Evolutionary conservation across 2,888 invertebrate species (phyloP).

Genomic region (Cephus rjabovi): DNA sequence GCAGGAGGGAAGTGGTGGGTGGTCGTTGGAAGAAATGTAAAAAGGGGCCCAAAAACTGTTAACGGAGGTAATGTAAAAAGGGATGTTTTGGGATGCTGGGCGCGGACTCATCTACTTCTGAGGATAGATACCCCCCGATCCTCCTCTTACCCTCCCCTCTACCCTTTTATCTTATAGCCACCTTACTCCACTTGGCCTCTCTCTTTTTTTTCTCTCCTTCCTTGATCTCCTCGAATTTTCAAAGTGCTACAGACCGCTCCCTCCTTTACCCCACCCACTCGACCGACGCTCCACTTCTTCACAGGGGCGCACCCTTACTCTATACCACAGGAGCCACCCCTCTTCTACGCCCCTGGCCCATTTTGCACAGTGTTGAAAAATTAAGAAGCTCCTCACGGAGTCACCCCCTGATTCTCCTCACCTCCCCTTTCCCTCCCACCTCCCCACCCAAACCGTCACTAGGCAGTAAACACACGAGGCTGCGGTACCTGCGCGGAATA

Average conservation of each 20-base stretch:
- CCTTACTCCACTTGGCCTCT: neutral
- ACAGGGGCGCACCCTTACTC: too few relatives aligned
- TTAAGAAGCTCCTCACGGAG: slow-evolving; percentile 55
- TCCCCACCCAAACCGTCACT: slow-evolving; percentile 38
- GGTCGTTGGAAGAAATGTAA: slow-evolving; percentile 1
- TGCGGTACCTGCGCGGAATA: slow-evolving; percentile 29
- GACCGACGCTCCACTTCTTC: too few relatives aligned
- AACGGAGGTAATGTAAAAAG: slow-evolving; percentile 19
- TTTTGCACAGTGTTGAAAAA: slow-evolving; percentile 34
- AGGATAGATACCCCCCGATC: slow-evolving; percentile 8
- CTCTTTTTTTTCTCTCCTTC: neutral
- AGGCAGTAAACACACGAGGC: slow-evolving; percentile 40
- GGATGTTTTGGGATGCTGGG: slow-evolving; percentile 46
- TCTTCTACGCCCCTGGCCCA: neutral
- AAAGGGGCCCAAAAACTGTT: slow-evolving; percentile 19
- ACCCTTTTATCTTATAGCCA: slow-evolving; percentile 9
- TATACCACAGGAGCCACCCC: neutral
- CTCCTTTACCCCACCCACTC: slow-evolving; percentile 7
- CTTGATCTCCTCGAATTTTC: slow-evolving; percentile 31
- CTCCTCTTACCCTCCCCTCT: slow-evolving; percentile 6
- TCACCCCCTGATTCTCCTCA: slow-evolving; percentile 16
- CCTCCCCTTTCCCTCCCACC: too few relatives aligned
- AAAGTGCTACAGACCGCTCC: slow-evolving; percentile 28
- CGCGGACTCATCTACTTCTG: slow-evolving; percentile 27
- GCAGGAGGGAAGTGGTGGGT: neutral